These are phyloP conservation scores for Pelagia noctiluca DNA, from an alignment of 30 jellyfish, hydroid and myxozoan species.

Conservation along the genomic window DNA sequence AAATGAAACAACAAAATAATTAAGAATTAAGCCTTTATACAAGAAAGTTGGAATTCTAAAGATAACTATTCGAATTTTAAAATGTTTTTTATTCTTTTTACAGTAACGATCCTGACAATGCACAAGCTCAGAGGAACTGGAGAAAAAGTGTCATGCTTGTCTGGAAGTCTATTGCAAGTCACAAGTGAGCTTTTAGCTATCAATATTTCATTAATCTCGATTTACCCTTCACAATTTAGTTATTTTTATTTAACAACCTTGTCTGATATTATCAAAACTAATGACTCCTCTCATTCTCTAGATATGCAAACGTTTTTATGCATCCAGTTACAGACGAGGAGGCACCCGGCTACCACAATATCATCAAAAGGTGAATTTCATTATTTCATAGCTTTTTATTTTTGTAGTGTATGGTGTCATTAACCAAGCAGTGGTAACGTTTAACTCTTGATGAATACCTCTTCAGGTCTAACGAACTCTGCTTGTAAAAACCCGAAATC, in stretches of 20 bases:
- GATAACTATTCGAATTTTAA: too few species aligned
- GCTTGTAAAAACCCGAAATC: not conserved
- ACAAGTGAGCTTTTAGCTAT: slow-evolving; percentile 69
- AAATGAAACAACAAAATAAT: too few species aligned
- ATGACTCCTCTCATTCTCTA: not conserved
- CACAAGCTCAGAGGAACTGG: slow-evolving; percentile 99
- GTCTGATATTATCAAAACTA: not conserved
- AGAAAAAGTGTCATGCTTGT: slow-evolving; percentile 98
- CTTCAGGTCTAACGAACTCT: too few species aligned
- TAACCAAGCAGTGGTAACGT: too few species aligned
- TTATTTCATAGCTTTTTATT: too few species aligned
- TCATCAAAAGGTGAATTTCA: slow-evolving; percentile 78
- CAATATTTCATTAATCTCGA: not conserved
- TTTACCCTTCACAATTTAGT: not conserved
- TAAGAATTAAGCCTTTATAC: too few species aligned
- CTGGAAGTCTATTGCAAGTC: slow-evolving; percentile 99
- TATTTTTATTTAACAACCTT: too few species aligned
- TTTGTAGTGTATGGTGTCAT: too few species aligned
- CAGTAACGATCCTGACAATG: slow-evolving; percentile 86
- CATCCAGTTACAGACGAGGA: slow-evolving; percentile 98
- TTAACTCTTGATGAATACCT: too few species aligned
- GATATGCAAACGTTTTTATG: slow-evolving; percentile 95
- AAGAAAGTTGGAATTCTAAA: too few species aligned
- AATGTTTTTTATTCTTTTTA: not conserved
- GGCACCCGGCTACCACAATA: slow-evolving; percentile 95